Evolutionary conservation across 2,113 vertebrate species (phyloP).

Genomic region (Labeo catla): DNA sequence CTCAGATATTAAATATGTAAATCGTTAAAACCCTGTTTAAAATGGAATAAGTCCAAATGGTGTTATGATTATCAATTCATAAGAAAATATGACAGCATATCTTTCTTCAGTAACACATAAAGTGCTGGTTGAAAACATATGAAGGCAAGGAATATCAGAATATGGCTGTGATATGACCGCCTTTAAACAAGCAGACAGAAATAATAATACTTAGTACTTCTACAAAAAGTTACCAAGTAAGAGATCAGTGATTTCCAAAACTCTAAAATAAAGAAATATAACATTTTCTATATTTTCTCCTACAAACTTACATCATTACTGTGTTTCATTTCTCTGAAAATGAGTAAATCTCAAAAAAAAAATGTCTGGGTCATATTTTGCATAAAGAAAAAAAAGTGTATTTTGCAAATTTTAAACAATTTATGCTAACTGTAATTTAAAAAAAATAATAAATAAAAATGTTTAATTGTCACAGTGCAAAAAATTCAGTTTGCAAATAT

Average conservation of each 20-base stretch:
- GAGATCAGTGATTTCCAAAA: too few species aligned
- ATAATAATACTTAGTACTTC: not conserved
- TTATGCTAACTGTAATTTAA: too few species aligned
- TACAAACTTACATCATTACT: too few species aligned
- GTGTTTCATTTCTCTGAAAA: not conserved
- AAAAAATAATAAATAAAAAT: not conserved
- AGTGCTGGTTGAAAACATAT: not conserved
- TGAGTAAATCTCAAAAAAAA: not conserved
- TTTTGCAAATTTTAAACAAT: not conserved
- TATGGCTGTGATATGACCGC: not conserved
- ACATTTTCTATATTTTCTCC: not conserved
- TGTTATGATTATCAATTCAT: not conserved
- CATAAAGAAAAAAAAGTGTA: not conserved
- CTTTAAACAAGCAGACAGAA: not conserved
- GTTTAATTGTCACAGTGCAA: not conserved
- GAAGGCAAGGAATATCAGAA: constrained; percentile 10
- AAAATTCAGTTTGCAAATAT: not conserved
- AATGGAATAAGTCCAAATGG: not conserved
- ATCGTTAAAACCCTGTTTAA: not conserved
- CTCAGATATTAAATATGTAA: not conserved
- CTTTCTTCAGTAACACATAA: not conserved
- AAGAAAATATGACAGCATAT: not conserved
- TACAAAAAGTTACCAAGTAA: not conserved
- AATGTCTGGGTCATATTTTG: not conserved
- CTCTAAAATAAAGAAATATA: not conserved